Conservation (phyloP, 2,113 vertebrate species). For the Ranitomeya imitator region DNA sequence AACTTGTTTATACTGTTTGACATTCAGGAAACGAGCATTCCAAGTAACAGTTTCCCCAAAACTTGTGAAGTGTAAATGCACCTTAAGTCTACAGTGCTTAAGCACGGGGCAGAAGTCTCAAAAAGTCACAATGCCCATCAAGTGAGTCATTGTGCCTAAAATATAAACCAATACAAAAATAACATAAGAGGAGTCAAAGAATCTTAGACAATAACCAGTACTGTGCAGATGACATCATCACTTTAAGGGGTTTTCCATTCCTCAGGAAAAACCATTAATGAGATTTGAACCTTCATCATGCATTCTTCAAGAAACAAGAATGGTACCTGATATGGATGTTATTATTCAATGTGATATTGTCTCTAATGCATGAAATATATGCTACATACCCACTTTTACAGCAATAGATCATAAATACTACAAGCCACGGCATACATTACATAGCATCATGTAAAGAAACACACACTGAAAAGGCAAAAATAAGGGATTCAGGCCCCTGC, state of each 20-base stretch:
- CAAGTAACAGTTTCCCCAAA: no score
- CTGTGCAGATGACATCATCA: background rate
- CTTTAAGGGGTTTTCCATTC: background rate
- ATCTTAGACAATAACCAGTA: background rate
- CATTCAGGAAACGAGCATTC: no score
- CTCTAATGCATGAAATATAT: background rate
- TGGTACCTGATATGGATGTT: background rate
- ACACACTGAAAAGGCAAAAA: slow-evolving; percentile 16
- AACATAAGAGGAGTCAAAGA: no score
- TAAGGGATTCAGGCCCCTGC: background rate
- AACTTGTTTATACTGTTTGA: no score
- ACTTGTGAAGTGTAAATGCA: no score
- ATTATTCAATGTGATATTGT: background rate
- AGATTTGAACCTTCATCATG: background rate
- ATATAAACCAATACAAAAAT: no score
- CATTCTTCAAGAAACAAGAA: background rate
- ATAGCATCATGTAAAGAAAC: background rate
- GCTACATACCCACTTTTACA: background rate
- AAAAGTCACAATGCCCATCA: no score
- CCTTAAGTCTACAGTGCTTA: no score
- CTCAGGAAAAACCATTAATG: no score
- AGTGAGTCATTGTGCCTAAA: no score
- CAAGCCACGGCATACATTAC: background rate
- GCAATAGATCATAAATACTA: background rate
- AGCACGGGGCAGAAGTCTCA: no score